phyloP scores from a whole-genome alignment of 2,888 invertebrate species.

The Trissolcus japonicus region DNA sequence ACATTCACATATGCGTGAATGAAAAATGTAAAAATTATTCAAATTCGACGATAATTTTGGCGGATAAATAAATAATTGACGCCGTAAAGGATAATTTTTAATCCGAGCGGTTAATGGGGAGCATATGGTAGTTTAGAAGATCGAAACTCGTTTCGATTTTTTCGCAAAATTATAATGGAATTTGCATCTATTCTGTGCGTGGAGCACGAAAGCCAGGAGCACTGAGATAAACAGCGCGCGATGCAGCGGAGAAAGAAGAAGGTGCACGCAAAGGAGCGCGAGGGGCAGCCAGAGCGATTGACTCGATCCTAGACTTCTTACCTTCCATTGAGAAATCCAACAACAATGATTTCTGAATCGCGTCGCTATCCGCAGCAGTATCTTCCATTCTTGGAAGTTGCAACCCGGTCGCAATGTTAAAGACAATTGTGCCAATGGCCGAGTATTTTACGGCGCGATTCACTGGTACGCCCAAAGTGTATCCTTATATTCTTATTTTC shows the following conservation, averaged over 20 bases:
- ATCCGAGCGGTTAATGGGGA: slow-evolving; percentile 1
- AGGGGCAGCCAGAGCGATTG: slow-evolving; percentile 6
- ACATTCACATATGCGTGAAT: too few relatives aligned
- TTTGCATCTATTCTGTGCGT: slow-evolving; percentile 9
- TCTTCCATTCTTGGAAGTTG: slow-evolving; percentile 24
- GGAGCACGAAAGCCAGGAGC: slow-evolving; percentile 1
- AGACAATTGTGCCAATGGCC: slow-evolving; percentile 1
- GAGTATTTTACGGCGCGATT: too few relatives aligned
- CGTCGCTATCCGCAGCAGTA: slow-evolving; percentile 23
- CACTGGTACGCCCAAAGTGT: too few relatives aligned
- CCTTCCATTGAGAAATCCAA: slow-evolving; percentile 31
- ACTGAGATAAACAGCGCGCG: neutral
- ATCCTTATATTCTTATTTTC: too few relatives aligned
- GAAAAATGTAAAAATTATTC: too few relatives aligned
- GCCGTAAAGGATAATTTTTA: neutral
- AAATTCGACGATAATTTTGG: too few relatives aligned
- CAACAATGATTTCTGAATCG: slow-evolving; percentile 35
- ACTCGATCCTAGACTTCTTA: slow-evolving; percentile 20
- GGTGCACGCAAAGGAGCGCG: slow-evolving; percentile 1
- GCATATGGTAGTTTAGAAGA: too few relatives aligned
- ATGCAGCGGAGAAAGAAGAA: neutral
- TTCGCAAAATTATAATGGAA: slow-evolving; percentile 11
- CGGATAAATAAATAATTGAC: too few relatives aligned
- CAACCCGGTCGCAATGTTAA: slow-evolving; percentile 15
- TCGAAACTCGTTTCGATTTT: too few relatives aligned